Evolutionary conservation across 2,888 invertebrate species (phyloP), one percentile per base, ranked within the genome.

Genomic region (Zeuzera pyrina): DNA sequence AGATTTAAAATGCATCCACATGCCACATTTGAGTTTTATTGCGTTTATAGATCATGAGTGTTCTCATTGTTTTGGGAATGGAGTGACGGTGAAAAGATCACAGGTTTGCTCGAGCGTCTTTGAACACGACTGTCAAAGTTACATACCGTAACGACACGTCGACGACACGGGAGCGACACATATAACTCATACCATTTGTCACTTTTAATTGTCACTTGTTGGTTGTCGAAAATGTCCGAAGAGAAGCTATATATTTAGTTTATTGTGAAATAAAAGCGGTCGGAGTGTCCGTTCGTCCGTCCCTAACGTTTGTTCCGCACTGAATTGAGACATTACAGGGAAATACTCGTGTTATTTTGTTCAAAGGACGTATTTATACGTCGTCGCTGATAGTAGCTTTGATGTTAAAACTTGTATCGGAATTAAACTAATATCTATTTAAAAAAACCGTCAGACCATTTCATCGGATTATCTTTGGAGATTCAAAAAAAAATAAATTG

Each of bases 141-240:
- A 35, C 56, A 64, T 63, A 66, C 55, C 56, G 58, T 53, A 56
- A 65, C 67, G 57, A 42, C 40, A 36, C 38, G 31, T 40, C 52
- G 52, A 41, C 57, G 55, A 63, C 64, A 63, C 42, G 50, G 42
- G 45, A 40, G 37, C 41, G 42, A 43, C 49, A 52, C 46, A 47
- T 58, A 65, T 67, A 69, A 66, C 63, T 70, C 69, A 67, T 62
- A 68, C 65, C 81, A 79, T 83, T 78, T 79, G 81, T 83, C 81
- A 83, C 71, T 79, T 83, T 74, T 81, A 83, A 83, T 83, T 81
- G 78, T 77, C 69, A 70, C 70, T 70, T 71, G 76, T 69, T 64
- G 62, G 51, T 57, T 71, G 74, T 76, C 73, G 66, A 74, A 76
- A 65, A 60, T 54, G 61, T 57, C 71, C 58, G 58, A 57, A 58